A percentile compares a stretch with the other conserved stretches of the same genome.
These are phyloP conservation scores for Sander vitreus DNA, from an alignment of 2,113 vertebrate species.

Conservation along the genomic window DNA sequence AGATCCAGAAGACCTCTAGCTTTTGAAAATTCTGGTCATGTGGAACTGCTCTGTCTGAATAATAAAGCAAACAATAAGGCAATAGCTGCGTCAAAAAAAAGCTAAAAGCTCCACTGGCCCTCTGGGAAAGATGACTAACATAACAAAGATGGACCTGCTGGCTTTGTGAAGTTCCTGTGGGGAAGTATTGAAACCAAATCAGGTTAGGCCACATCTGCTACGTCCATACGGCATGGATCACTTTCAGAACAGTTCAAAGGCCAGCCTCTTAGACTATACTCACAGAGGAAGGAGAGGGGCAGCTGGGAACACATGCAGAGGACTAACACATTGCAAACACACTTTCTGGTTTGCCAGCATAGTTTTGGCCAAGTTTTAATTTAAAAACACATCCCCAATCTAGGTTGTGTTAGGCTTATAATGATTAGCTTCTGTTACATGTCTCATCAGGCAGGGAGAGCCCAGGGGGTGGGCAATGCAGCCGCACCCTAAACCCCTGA, in stretches of 20 bases:
- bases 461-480: conserved; percentile 43
- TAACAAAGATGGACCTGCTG: conserved; percentile 82
- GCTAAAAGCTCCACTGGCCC: conserved; percentile 49
- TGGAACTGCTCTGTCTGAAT: conserved; percentile 4
- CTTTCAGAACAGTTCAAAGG: conserved; percentile 84
- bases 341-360: conserved; percentile 65
- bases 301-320: conserved; percentile 77
- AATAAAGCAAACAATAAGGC: conserved; percentile 37
- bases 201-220: conserved; percentile 84
- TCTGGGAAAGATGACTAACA: conserved; percentile 79
- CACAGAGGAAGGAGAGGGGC: conserved; percentile 75
- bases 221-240: conserved; percentile 82
- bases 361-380: conserved; percentile 69
- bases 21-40: conserved; percentile 18
- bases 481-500: conserved; percentile 62
- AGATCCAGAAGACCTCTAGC: not conserved
- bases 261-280: conserved; percentile 77
- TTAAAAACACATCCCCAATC: conserved; percentile 54
- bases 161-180: conserved; percentile 84
- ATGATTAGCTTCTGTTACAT: conserved; percentile 66
- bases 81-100: conserved; percentile 43
- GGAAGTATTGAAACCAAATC: conserved; percentile 85
- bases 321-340: conserved; percentile 64
- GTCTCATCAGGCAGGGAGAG: conserved; percentile 42
- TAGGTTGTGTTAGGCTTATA: conserved; percentile 58